Conservation (phyloP, 2,113 vertebrate genomes). For the Mungos mungo region DNA sequence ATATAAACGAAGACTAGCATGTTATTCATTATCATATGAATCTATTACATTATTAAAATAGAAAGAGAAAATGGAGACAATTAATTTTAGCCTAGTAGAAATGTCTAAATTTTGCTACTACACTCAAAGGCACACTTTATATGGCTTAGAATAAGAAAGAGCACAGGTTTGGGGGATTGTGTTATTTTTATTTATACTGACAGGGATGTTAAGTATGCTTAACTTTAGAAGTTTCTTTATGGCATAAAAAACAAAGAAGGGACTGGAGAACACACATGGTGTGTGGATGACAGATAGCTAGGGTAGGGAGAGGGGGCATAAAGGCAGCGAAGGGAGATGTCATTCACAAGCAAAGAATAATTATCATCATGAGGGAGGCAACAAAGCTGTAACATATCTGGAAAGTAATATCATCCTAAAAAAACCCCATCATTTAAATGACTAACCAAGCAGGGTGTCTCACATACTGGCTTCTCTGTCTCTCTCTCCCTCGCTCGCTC, state of each 20-base stretch:
- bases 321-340: not conserved
- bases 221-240: not conserved
- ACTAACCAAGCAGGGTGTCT: not conserved
- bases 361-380: not conserved
- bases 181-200: constrained; percentile 25
- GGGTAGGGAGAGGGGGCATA: not conserved
- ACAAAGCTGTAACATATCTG: not conserved
- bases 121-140: not conserved
- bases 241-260: not conserved
- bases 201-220: not conserved
- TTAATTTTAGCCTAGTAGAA: not conserved
- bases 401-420: not conserved
- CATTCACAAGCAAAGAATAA: not conserved
- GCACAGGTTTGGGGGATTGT: not conserved
- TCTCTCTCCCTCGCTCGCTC: no score
- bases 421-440: not conserved
- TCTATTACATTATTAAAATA: not conserved
- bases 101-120: not conserved
- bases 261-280: not conserved
- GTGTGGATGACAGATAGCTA: not conserved
- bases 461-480: not conserved
- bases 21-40: not conserved
- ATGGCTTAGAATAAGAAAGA: not conserved
- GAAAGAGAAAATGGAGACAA: not conserved
- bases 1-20: not conserved